A percentile compares a stretch with the other conserved stretches of the same genome.
phyloP scores from a whole-genome alignment of 2,797 vertebrate genomes.

The Rhinichthys osculus region DNA sequence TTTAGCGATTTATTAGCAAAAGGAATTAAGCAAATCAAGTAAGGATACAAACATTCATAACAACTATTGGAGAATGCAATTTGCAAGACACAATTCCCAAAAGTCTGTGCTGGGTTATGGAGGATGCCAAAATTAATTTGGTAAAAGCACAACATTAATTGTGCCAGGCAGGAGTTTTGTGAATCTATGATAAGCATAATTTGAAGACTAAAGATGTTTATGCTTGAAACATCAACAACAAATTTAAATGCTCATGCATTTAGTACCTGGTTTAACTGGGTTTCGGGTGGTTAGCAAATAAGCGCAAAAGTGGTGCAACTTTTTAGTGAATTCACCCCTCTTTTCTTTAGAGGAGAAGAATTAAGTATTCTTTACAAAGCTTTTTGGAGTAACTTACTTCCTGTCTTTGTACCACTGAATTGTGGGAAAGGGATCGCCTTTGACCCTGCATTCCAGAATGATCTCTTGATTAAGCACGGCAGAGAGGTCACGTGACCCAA shows the following conservation, averaged over 20 bases:
- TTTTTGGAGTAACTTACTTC: conserved; percentile 82
- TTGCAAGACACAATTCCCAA: not conserved
- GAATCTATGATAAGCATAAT: not conserved
- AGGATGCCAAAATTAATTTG: not conserved
- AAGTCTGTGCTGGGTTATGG: not conserved
- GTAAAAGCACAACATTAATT: not conserved
- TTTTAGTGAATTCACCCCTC: not conserved
- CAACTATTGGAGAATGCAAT: not conserved
- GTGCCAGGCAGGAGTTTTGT: not conserved
- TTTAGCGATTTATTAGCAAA: not conserved
- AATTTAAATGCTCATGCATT: not conserved
- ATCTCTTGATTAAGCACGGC: conserved; percentile 84
- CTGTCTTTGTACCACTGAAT: conserved; percentile 97
- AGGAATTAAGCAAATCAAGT: not conserved
- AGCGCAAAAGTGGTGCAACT: not conserved
- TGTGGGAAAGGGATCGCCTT: conserved; percentile 86
- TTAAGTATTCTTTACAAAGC: not conserved
- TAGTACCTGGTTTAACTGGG: not conserved
- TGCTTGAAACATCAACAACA: not conserved
- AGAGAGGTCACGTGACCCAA: conserved; percentile 76
- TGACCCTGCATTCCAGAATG: conserved; percentile 87
- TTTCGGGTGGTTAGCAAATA: not conserved
- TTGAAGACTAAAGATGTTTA: not conserved
- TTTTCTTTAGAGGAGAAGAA: not conserved
- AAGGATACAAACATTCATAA: not conserved